phyloP scores from a whole-genome alignment of 2,113 vertebrate genomes.

The Malurus cyaneus region DNA sequence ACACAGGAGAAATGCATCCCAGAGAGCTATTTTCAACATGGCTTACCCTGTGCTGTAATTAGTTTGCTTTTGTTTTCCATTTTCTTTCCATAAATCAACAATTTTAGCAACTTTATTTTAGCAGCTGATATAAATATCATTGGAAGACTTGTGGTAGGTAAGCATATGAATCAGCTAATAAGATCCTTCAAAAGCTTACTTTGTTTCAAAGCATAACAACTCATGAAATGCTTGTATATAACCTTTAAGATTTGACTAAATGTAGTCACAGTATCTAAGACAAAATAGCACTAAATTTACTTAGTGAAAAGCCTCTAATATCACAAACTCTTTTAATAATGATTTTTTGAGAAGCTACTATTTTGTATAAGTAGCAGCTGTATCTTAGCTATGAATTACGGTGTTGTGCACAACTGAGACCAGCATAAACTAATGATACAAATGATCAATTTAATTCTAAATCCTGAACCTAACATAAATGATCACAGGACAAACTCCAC shows the following conservation, averaged over 20 bases:
- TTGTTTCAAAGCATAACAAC: not conserved
- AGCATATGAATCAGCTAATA: not conserved
- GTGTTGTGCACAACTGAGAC: not conserved
- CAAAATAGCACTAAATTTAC: not conserved
- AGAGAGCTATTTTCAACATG: not conserved
- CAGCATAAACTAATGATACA: not conserved
- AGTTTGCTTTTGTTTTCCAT: not conserved
- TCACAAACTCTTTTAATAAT: not conserved
- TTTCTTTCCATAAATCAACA: not conserved
- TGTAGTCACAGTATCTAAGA: not conserved
- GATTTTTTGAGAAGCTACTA: not conserved
- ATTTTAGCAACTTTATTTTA: not conserved
- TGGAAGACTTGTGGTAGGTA: not conserved
- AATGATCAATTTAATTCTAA: not conserved
- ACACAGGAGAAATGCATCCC: not conserved
- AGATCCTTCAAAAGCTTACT: not conserved
- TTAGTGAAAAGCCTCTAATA: not conserved
- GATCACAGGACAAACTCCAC: not conserved
- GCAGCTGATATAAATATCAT: not conserved
- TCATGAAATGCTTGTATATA: not conserved
- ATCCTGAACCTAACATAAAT: not conserved
- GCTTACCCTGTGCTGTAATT: not conserved
- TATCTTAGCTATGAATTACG: not conserved
- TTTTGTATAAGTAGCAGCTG: not conserved
- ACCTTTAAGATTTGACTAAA: not conserved